Evolutionary conservation across 2,888 invertebrate genomes (phyloP).

Genomic region (Thereva unica): DNA sequence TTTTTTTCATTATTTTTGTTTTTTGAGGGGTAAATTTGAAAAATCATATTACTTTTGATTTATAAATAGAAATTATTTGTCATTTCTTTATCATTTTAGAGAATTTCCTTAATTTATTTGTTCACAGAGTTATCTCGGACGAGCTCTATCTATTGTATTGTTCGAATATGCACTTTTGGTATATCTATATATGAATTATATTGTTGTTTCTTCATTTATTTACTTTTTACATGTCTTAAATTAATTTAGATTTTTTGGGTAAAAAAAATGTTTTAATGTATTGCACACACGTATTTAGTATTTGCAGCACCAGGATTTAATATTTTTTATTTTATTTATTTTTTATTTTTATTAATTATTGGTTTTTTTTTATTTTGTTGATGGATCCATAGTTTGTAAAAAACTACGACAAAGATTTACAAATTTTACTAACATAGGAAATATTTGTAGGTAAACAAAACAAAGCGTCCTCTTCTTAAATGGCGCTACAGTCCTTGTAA

Average conservation of each 20-base stretch:
- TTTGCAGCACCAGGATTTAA: background rate
- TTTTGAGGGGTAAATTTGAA: background rate
- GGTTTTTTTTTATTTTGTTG: too few relatives aligned
- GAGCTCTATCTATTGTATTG: slow-evolving; percentile 21
- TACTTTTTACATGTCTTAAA: slow-evolving; percentile 11
- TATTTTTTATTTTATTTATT: too few relatives aligned
- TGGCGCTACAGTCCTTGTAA: too few relatives aligned
- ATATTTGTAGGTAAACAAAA: too few relatives aligned
- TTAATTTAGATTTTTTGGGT: slow-evolving; percentile 3
- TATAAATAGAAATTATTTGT: slow-evolving; percentile 5
- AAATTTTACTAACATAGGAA: too few relatives aligned
- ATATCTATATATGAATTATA: slow-evolving; percentile 7
- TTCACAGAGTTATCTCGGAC: slow-evolving; percentile 6
- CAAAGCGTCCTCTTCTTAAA: too few relatives aligned
- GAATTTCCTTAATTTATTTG: slow-evolving; percentile 3
- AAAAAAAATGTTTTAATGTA: background rate
- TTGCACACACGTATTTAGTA: background rate
- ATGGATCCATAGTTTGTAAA: too few relatives aligned
- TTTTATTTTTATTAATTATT: too few relatives aligned
- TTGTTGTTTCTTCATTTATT: background rate
- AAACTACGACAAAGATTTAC: too few relatives aligned
- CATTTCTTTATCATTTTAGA: background rate
- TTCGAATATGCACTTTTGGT: slow-evolving; percentile 24
- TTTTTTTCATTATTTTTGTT: too few relatives aligned
- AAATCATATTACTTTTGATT: slow-evolving; percentile 2